Evolutionary conservation across 1,140 invertebrate species (phyloP).

Genomic region (Tribolium madens): DNA sequence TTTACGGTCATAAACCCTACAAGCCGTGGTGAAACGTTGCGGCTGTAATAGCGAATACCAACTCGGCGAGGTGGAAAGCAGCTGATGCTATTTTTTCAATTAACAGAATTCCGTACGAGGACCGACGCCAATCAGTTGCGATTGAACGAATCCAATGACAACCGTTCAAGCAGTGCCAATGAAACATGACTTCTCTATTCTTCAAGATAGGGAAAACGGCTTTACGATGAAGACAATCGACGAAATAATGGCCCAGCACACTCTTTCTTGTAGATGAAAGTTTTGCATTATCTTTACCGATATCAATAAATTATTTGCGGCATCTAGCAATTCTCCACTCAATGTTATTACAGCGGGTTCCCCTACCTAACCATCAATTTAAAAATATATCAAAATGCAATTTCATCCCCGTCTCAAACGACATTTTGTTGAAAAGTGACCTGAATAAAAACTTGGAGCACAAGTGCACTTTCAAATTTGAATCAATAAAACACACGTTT

Average conservation of each 20-base stretch:
- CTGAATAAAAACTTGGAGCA: constrained; percentile 20
- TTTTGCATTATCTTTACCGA: not conserved
- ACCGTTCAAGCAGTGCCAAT: constrained; percentile 8
- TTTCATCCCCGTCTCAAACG: constrained; percentile 3
- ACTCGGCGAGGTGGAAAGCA: constrained; percentile 43
- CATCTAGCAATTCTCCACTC: constrained; percentile 17
- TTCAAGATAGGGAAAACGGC: constrained; percentile 6
- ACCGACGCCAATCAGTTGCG: constrained; percentile 25
- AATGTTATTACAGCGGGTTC: not conserved
- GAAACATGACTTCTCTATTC: constrained; percentile 38
- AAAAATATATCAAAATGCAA: constrained; percentile 28
- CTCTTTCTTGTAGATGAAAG: not conserved
- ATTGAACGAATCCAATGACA: constrained; percentile 38
- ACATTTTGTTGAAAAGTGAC: constrained; percentile 34
- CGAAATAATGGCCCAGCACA: not conserved
- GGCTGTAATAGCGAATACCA: constrained; percentile 43
- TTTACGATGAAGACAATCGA: not conserved
- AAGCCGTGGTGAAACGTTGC: constrained; percentile 39
- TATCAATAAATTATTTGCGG: constrained; percentile 12
- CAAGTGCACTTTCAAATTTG: constrained; percentile 17
- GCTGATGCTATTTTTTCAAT: constrained; percentile 41
- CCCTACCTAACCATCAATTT: constrained; percentile 23
- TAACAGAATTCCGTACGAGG: constrained; percentile 40
- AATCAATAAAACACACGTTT: constrained; percentile 14
- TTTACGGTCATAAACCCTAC: constrained; percentile 45